phyloP scores from a whole-genome alignment of 2,113 vertebrate species.

The Nycticebus coucang region DNA sequence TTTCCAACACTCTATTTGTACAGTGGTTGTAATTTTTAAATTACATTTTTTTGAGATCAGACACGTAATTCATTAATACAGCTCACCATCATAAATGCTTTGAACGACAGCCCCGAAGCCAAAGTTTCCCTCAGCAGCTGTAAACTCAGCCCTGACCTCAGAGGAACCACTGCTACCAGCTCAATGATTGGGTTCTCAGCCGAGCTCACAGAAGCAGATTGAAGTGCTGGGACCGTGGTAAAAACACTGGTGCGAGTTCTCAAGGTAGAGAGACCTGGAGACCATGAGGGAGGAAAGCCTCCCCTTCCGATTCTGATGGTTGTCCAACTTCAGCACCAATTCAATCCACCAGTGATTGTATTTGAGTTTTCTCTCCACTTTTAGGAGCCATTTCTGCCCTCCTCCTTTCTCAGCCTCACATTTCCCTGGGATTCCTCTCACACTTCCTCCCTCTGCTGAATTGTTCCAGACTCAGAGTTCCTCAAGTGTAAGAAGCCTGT shows the following conservation, averaged over 20 bases:
- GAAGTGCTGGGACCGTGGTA: neutral
- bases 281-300: neutral
- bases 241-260: neutral
- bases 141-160: neutral
- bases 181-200: neutral
- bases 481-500: neutral
- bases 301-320: neutral
- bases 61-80: neutral
- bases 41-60: conserved; percentile 15
- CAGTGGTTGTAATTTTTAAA: neutral
- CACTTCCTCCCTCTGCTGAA: neutral
- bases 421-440: neutral
- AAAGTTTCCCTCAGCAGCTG: neutral
- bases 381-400: neutral
- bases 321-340: neutral
- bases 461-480: neutral
- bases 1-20: neutral
- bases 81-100: neutral
- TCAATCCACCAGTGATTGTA: neutral
- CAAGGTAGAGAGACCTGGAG: neutral
- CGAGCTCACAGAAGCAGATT: neutral
- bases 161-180: neutral
- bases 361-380: neutral
- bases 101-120: neutral
- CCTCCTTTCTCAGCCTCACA: neutral